These are phyloP conservation scores for Eustalomyia histrio DNA, from an alignment of 2,888 invertebrate genomes.

Conservation along the genomic window DNA sequence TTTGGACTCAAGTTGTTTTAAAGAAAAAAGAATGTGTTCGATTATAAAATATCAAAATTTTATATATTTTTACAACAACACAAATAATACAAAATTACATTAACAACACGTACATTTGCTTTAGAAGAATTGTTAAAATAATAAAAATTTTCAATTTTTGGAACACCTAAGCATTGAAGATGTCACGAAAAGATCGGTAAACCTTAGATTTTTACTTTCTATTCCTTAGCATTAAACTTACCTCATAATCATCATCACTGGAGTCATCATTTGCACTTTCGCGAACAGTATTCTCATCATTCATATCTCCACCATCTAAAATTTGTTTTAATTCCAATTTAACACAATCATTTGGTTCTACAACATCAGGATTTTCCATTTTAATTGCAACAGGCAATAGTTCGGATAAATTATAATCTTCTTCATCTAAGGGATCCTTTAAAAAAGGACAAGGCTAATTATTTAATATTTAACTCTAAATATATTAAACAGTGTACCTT, in stretches of 20 bases:
- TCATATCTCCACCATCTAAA: background rate
- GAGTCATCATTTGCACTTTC: background rate
- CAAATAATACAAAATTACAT: no score
- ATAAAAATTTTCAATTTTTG: no score
- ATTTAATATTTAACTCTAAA: background rate
- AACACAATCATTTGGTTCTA: background rate
- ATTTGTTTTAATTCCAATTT: background rate
- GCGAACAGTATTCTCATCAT: background rate
- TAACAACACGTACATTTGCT: no score
- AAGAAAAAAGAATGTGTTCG: no score
- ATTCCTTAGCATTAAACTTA: background rate
- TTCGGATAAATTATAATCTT: constrained; percentile 11
- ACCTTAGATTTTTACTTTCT: no score
- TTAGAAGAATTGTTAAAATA: no score
- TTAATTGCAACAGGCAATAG: background rate
- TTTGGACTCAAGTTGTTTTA: no score
- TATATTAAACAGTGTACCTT: background rate
- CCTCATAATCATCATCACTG: constrained; percentile 35
- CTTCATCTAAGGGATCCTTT: constrained; percentile 57
- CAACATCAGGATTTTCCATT: constrained; percentile 5
- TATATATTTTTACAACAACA: no score
- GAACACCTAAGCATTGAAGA: no score
- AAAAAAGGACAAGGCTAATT: background rate
- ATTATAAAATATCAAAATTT: no score
- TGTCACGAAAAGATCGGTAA: no score